phyloP scores from a whole-genome alignment of 2,113 vertebrate species.

The Beaufortia kweichowensis region DNA sequence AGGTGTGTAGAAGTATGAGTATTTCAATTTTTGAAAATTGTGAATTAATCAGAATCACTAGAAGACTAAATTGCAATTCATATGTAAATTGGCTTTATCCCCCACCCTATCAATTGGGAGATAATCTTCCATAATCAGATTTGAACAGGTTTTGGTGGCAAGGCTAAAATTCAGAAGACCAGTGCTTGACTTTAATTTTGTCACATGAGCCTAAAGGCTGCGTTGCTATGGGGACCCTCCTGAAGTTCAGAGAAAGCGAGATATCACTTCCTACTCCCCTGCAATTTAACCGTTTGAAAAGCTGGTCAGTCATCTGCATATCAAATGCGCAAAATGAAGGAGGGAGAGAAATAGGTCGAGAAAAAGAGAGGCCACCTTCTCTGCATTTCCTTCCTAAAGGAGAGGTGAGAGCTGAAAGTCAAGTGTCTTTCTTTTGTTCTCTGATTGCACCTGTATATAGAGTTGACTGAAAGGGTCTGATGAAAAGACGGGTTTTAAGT shows the following conservation, averaged over 20 bases:
- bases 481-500: constrained; percentile 54
- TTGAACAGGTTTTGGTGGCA: constrained; percentile 67
- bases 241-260: constrained; percentile 67
- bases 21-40: too few species aligned
- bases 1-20: too few species aligned
- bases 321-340: constrained; percentile 50
- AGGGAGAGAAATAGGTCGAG: not conserved
- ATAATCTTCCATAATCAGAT: constrained; percentile 78
- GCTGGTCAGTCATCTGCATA: constrained; percentile 49
- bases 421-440: constrained; percentile 43
- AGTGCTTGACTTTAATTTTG: constrained; percentile 68
- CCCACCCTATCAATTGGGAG: constrained; percentile 78
- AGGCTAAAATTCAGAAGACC: constrained; percentile 60
- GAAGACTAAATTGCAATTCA: too few species aligned
- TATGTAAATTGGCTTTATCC: too few species aligned
- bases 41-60: too few species aligned
- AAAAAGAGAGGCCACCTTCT: constrained; percentile 16
- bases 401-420: constrained; percentile 47
- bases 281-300: constrained; percentile 48
- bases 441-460: constrained; percentile 55
- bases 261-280: constrained; percentile 40
- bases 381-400: constrained; percentile 26
- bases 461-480: constrained; percentile 48
- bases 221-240: constrained; percentile 68
- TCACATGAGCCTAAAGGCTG: constrained; percentile 58